Conservation (phyloP, 2,888 invertebrate species). For the Sarcophaga subvicina region DNA sequence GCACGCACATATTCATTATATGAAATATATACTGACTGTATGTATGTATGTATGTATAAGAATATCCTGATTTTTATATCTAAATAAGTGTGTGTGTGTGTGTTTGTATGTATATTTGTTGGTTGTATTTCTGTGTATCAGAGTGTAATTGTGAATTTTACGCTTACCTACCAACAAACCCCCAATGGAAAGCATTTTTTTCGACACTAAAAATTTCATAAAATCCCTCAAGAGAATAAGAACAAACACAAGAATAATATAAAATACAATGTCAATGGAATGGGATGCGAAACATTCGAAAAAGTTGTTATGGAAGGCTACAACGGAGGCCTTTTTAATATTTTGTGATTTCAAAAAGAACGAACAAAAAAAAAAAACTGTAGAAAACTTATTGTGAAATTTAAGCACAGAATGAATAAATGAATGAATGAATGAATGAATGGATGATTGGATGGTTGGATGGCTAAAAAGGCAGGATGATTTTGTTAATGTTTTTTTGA, state of each 20-base stretch:
- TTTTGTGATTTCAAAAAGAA: conserved; percentile 31
- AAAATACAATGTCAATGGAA: not conserved
- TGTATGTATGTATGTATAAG: conserved; percentile 5
- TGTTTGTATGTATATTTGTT: not conserved
- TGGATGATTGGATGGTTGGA: too few relatives aligned
- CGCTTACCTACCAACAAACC: conserved; percentile 80
- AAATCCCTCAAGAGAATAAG: conserved; percentile 20
- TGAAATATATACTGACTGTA: not conserved
- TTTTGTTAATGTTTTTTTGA: too few relatives aligned
- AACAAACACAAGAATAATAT: not conserved
- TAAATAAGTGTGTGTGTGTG: not conserved
- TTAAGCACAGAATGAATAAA: conserved; percentile 31
- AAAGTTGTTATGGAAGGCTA: conserved; percentile 66
- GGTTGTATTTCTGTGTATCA: conserved; percentile 21
- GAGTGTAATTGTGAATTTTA: conserved; percentile 79
- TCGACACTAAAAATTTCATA: conserved; percentile 65
- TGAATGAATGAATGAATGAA: not conserved
- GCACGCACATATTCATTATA: conserved; percentile 47
- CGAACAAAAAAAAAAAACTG: not conserved
- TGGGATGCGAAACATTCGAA: conserved; percentile 15
- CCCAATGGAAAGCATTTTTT: conserved; percentile 74
- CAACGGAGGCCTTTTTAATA: conserved; percentile 49
- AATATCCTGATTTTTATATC: not conserved
- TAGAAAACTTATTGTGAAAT: conserved; percentile 54
- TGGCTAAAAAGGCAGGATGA: too few relatives aligned